These are phyloP conservation scores for Beaufortia kweichowensis DNA, from an alignment of 2,113 vertebrate species.

Conservation along the genomic window DNA sequence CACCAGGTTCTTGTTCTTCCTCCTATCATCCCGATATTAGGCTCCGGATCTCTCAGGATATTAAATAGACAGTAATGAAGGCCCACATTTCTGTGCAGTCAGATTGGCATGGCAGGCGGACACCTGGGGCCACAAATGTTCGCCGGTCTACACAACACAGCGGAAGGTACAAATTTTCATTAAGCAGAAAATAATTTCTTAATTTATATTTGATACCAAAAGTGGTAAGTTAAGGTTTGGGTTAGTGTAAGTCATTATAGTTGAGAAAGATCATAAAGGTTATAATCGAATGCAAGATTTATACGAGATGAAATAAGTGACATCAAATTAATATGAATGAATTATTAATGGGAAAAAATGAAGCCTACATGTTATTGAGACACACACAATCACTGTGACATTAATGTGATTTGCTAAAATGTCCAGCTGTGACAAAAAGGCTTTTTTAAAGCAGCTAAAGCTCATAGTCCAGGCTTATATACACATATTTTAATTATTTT, in stretches of 20 bases:
- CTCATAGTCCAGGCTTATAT: too few species aligned
- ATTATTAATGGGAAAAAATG: too few species aligned
- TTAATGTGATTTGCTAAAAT: too few species aligned
- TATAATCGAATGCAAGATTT: not conserved
- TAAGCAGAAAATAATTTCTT: too few species aligned
- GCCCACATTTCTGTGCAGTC: not conserved
- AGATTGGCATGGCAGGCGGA: conserved; percentile 1
- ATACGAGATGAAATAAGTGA: too few species aligned
- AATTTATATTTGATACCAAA: too few species aligned
- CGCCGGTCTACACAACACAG: not conserved
- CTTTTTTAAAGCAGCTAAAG: too few species aligned
- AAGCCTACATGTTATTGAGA: too few species aligned
- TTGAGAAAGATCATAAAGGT: conserved; percentile 1
- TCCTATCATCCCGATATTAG: not conserved
- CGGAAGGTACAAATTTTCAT: not conserved
- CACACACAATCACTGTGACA: too few species aligned
- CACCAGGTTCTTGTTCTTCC: conserved; percentile 4
- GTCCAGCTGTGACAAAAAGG: too few species aligned
- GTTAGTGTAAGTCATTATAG: not conserved
- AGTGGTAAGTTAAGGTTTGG: not conserved
- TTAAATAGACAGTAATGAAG: conserved; percentile 30
- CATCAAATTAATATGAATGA: too few species aligned
- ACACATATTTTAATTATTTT: too few species aligned
- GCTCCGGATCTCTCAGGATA: conserved; percentile 19
- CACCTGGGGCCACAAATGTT: conserved; percentile 23